phyloP scores from a whole-genome alignment of 2,888 invertebrate genomes.

The Netelia melanura region DNA sequence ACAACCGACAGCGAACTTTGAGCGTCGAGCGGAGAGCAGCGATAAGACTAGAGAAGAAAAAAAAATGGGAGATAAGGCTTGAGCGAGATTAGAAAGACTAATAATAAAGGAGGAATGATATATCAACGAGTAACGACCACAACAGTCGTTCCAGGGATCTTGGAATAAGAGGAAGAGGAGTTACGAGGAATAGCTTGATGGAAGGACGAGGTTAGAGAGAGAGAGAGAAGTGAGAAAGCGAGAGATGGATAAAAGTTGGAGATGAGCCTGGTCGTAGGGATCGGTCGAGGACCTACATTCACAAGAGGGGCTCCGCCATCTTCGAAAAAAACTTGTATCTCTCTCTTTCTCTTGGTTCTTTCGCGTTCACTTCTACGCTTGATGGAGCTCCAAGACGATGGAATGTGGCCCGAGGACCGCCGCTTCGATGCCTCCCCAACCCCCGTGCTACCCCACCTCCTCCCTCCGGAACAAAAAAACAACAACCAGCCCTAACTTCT shows the following conservation, averaged over 20 bases:
- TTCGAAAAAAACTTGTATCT: slow-evolving; percentile 76
- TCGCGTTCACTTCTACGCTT: background rate
- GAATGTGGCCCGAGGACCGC: slow-evolving; percentile 81
- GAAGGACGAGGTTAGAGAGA: slow-evolving; percentile 40
- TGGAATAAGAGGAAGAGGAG: slow-evolving; percentile 33
- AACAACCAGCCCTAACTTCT: slow-evolving; percentile 32
- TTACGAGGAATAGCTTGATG: slow-evolving; percentile 60
- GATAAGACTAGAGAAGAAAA: slow-evolving; percentile 46
- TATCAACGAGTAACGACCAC: slow-evolving; percentile 18
- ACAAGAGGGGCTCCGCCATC: slow-evolving; percentile 80
- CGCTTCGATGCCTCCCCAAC: slow-evolving; percentile 71
- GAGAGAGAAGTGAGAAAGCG: slow-evolving; percentile 57
- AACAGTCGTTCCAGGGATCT: background rate
- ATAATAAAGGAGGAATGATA: slow-evolving; percentile 31
- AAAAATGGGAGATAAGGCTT: slow-evolving; percentile 34
- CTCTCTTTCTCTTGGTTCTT: slow-evolving; percentile 16
- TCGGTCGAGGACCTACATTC: slow-evolving; percentile 85
- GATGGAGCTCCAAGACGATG: slow-evolving; percentile 77
- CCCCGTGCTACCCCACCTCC: slow-evolving; percentile 57
- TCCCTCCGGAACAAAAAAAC: slow-evolving; percentile 25
- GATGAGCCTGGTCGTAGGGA: slow-evolving; percentile 72
- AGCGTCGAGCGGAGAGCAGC: slow-evolving; percentile 43
- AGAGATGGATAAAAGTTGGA: slow-evolving; percentile 46
- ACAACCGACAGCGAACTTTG: slow-evolving; percentile 50
- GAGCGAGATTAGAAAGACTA: slow-evolving; percentile 33